A percentile compares a stretch with the other conserved stretches of the same genome.
These are phyloP conservation scores for Dendrolimus pini DNA, from an alignment of 2,888 invertebrate species.

Conservation along the genomic window DNA sequence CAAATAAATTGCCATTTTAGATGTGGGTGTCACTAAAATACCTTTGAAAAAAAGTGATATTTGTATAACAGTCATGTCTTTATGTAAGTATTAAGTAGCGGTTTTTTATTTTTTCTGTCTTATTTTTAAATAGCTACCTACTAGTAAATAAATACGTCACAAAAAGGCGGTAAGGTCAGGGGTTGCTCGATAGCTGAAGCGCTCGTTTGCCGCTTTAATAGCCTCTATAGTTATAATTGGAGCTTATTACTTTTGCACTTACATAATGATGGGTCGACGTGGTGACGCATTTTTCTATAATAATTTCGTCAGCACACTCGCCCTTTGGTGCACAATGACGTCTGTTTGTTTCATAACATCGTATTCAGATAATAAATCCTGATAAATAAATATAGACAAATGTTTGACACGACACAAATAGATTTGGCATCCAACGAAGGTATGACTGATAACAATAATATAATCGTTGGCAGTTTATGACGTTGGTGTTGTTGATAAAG, in stretches of 20 bases:
- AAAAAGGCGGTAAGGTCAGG: too few relatives aligned
- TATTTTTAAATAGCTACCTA: too few relatives aligned
- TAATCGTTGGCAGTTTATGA: slow-evolving; percentile 20
- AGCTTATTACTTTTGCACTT: too few relatives aligned
- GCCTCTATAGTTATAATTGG: too few relatives aligned
- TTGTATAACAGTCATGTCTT: neutral
- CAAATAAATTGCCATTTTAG: neutral
- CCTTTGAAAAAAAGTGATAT: neutral
- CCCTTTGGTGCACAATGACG: slow-evolving; percentile 38
- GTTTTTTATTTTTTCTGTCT: too few relatives aligned
- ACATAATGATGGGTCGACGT: slow-evolving; percentile 15
- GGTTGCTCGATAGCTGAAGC: too few relatives aligned
- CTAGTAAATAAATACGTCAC: too few relatives aligned
- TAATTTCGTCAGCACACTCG: slow-evolving; percentile 30
- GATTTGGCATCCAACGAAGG: slow-evolving; percentile 25
- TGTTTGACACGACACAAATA: slow-evolving; percentile 28
- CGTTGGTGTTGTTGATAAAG: slow-evolving; percentile 9
- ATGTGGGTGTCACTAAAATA: neutral
- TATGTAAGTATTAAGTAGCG: neutral
- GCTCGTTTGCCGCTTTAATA: too few relatives aligned
- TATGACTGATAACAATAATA: slow-evolving; percentile 25
- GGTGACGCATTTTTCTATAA: slow-evolving; percentile 43
- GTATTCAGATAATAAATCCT: slow-evolving; percentile 49
- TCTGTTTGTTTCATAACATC: slow-evolving; percentile 45
- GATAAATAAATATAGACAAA: slow-evolving; percentile 40